Evolutionary conservation across 2,797 vertebrate genomes (phyloP), one percentile per base, ranked within the genome.

Genomic region (Novumbra hubbsi): DNA sequence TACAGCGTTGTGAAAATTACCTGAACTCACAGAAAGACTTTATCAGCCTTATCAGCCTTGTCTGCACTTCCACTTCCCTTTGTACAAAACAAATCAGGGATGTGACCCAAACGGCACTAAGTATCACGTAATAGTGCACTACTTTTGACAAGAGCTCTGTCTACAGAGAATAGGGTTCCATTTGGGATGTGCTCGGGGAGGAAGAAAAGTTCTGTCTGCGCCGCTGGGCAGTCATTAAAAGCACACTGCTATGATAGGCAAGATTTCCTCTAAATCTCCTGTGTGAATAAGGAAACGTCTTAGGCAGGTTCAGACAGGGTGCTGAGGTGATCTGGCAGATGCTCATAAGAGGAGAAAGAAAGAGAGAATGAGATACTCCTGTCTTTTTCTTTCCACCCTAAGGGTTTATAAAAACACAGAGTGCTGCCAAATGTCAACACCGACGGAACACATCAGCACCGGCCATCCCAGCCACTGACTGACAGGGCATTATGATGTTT

Each of bases 401-500:
- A 78, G 78, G 73, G 64, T 72, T 60, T 49, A 80, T 45, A 75
- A 84, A 74, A 73, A 66, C n/a, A 45, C 62, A 63, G 38, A 28
- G 60, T 57, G 57, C 32, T 0, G 30, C 62, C 4, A 38, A 38
- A 38, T 38, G 34, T 38, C 2, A 38, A 34, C 19, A 41, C 62
- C 50, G n/a, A 52, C 50, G n/a, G 50, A 52, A n/a, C 6, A 5
- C 50, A 52, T n/a, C 50, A 82, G 38, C 85, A 81, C 86, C 82
- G 81, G 76, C 79, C n/a, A 55, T 19, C 52, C 64, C 5, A 14
- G 74, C 77, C 45, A 76, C 21, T 72, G 81, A 85, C 75, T 80
- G 85, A 85, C 77, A 0, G 76, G 68, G 78, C 78, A 77, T 78
- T 82, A 71, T 81, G 84, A 71, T 71, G 78, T 76, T 77, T 55